A percentile compares a stretch with the other conserved stretches of the same genome.
Conservation (phyloP, 2,888 invertebrate species). For the Sepiola atlantica region DNA sequence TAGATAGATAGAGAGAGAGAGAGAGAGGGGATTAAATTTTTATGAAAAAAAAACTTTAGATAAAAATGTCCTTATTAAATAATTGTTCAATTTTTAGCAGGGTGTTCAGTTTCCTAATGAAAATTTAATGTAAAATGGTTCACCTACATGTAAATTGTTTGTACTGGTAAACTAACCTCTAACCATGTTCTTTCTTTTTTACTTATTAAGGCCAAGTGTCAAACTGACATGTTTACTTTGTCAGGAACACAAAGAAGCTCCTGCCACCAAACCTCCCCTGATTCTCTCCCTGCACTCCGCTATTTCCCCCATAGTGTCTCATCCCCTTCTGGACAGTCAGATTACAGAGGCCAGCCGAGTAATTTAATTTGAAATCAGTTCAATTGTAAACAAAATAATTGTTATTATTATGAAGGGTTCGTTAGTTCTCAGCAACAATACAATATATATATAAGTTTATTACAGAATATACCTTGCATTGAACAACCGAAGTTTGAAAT, state of each 20-base stretch:
- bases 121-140: no score
- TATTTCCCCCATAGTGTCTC: neutral
- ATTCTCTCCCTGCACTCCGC: neutral
- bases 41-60: neutral
- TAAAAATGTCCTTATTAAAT: neutral
- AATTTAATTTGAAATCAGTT: neutral
- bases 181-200: no score
- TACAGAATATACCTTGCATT: no score
- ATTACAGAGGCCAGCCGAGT: neutral
- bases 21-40: neutral
- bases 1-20: no score
- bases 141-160: no score
- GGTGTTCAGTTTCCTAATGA: no score
- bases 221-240: constrained; percentile 32
- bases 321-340: neutral
- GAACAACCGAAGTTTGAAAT: no score
- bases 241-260: neutral
- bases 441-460: no score
- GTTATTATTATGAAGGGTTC: neutral
- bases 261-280: neutral
- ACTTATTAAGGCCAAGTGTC: neutral
- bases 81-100: no score
- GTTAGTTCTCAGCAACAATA: neutral
- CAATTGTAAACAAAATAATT: neutral
- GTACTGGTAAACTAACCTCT: no score